A percentile compares a stretch with the other conserved stretches of the same genome.
Conservation (phyloP, 2,888 invertebrate genomes). For the Melanotus villosus region DNA sequence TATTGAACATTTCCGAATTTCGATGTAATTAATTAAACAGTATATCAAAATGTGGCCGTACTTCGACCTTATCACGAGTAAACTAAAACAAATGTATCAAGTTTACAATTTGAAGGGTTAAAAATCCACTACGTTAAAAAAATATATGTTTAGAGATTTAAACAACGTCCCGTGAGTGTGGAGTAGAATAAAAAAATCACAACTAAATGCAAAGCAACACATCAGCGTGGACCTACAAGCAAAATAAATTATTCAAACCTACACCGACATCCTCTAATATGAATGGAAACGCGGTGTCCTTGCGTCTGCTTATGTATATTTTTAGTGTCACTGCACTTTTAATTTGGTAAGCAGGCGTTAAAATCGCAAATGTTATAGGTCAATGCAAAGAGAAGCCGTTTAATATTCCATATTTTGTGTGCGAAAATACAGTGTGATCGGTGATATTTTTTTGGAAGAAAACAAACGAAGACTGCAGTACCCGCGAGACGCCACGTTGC, state of each 20-base stretch:
- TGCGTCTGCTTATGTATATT: conserved; percentile 35
- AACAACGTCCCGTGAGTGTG: too few relatives aligned
- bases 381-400: neutral
- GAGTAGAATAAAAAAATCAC: neutral
- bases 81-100: too few relatives aligned
- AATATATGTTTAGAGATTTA: too few relatives aligned
- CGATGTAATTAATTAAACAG: too few relatives aligned
- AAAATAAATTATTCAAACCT: conserved; percentile 24
- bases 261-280: conserved; percentile 24
- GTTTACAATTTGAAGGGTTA: too few relatives aligned
- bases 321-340: conserved; percentile 37
- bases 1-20: too few relatives aligned
- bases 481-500: conserved; percentile 34
- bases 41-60: too few relatives aligned
- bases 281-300: conserved; percentile 39
- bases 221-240: neutral
- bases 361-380: conserved; percentile 12
- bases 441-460: neutral
- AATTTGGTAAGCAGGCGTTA: conserved; percentile 19
- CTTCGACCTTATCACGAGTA: too few relatives aligned
- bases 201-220: neutral
- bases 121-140: too few relatives aligned
- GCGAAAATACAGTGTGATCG: neutral
- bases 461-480: neutral
- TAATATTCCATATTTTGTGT: neutral